Conservation (phyloP, 1,140 invertebrate genomes). For the Anastrepha obliqua region DNA sequence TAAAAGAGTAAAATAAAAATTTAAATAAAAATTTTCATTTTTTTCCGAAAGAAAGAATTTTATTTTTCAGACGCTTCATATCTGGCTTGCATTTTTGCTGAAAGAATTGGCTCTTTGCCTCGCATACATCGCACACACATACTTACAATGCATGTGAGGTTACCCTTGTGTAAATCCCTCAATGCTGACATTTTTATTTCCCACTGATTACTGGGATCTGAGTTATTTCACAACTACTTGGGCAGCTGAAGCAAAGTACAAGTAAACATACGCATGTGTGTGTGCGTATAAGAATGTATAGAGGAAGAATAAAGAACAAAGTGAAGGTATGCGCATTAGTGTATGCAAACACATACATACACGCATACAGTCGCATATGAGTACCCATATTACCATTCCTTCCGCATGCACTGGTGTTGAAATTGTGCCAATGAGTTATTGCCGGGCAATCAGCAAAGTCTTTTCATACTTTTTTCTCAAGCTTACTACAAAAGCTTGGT, state of each 20-base stretch:
- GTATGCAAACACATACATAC: not conserved
- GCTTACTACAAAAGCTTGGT: not conserved
- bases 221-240: slow-evolving; percentile 28
- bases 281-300: not conserved
- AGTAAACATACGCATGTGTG: not conserved
- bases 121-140: too few relatives aligned
- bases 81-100: too few relatives aligned
- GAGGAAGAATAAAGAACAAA: not conserved
- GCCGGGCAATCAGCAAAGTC: slow-evolving; percentile 14
- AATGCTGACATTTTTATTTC: not conserved
- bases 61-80: too few relatives aligned
- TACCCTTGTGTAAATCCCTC: not conserved
- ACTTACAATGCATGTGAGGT: too few relatives aligned
- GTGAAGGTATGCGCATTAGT: not conserved
- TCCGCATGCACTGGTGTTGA: not conserved
- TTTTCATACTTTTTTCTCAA: not conserved
- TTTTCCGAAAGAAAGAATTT: too few relatives aligned
- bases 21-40: too few relatives aligned
- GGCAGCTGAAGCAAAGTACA: not conserved
- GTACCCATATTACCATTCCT: too few relatives aligned
- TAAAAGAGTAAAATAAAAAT: too few relatives aligned
- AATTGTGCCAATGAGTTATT: slow-evolving; percentile 39
- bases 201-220: slow-evolving; percentile 5
- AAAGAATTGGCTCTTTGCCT: too few relatives aligned
- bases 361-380: not conserved